These are phyloP conservation scores for Nymphalis io DNA, from an alignment of 1,140 invertebrate genomes.

Conservation along the genomic window DNA sequence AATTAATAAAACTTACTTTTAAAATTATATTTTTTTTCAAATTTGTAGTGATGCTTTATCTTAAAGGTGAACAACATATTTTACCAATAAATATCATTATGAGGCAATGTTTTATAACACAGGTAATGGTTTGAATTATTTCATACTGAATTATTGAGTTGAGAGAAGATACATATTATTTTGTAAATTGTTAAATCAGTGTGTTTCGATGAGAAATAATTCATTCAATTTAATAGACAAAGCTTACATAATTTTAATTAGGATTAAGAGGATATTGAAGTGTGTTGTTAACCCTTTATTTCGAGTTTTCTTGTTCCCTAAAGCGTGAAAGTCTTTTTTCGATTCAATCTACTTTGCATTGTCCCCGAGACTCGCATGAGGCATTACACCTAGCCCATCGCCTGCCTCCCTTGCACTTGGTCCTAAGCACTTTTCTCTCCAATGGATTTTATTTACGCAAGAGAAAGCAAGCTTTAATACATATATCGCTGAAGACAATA, in stretches of 20 bases:
- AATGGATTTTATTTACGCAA: conserved; percentile 79
- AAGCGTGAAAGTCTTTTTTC: conserved; percentile 75
- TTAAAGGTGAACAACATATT: too few species aligned
- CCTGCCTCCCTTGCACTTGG: conserved; percentile 63
- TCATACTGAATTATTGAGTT: too few species aligned
- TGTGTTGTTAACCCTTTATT: conserved; percentile 52
- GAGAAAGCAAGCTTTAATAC: conserved; percentile 78
- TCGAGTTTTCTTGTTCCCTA: conserved; percentile 60
- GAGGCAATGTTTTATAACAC: too few species aligned
- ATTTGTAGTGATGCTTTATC: too few species aligned
- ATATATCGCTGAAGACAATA: conserved; percentile 77
- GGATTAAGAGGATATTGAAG: conserved; percentile 4
- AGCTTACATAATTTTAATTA: background rate
- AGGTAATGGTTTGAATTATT: too few species aligned
- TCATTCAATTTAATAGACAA: background rate
- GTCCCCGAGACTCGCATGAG: conserved; percentile 74
- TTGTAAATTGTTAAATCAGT: background rate
- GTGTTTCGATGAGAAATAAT: background rate
- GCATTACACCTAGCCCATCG: conserved; percentile 72
- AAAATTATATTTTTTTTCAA: too few species aligned
- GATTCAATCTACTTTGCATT: conserved; percentile 81
- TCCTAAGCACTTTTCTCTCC: conserved; percentile 68
- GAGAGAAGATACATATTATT: background rate
- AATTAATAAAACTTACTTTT: too few species aligned
- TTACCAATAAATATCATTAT: too few species aligned